phyloP scores from a whole-genome alignment of 2,888 invertebrate genomes.

The Myopa tessellatipennis region DNA sequence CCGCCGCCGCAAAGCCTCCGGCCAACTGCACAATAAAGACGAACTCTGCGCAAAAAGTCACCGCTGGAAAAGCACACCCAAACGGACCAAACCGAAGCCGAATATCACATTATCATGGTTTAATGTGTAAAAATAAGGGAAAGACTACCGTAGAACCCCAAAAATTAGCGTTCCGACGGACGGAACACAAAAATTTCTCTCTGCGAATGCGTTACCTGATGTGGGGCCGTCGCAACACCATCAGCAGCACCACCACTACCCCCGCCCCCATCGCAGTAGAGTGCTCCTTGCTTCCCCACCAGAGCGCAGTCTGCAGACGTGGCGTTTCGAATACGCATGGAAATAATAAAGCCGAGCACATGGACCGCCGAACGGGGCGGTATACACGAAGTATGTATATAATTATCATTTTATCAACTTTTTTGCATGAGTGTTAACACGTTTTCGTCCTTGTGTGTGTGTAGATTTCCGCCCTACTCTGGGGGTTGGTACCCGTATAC shows the following conservation, averaged over 20 bases:
- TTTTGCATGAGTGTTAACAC: constrained; percentile 39
- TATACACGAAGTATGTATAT: constrained; percentile 1
- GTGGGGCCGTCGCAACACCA: constrained; percentile 31
- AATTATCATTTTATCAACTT: constrained; percentile 22
- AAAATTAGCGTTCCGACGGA: constrained; percentile 10
- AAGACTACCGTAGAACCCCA: constrained; percentile 17
- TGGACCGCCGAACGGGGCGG: not conserved
- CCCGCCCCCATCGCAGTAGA: no score
- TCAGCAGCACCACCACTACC: constrained; percentile 17
- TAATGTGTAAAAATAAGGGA: constrained; percentile 43
- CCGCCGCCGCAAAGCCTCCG: constrained; percentile 42
- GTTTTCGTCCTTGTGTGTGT: not conserved
- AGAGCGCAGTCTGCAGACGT: no score
- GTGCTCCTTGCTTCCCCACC: no score
- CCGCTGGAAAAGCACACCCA: constrained; percentile 11
- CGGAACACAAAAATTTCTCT: constrained; percentile 23
- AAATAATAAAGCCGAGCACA: constrained; percentile 38
- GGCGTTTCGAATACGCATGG: constrained; percentile 33
- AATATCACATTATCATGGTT: constrained; percentile 53
- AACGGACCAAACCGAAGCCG: constrained; percentile 39
- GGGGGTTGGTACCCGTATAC: constrained; percentile 17
- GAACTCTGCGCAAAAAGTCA: constrained; percentile 4
- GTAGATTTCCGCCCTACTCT: not conserved
- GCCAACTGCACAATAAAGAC: constrained; percentile 11
- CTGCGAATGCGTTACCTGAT: constrained; percentile 17